phyloP scores from a whole-genome alignment of 2,113 vertebrate genomes.

The Campylomormyrus tamandua region DNA sequence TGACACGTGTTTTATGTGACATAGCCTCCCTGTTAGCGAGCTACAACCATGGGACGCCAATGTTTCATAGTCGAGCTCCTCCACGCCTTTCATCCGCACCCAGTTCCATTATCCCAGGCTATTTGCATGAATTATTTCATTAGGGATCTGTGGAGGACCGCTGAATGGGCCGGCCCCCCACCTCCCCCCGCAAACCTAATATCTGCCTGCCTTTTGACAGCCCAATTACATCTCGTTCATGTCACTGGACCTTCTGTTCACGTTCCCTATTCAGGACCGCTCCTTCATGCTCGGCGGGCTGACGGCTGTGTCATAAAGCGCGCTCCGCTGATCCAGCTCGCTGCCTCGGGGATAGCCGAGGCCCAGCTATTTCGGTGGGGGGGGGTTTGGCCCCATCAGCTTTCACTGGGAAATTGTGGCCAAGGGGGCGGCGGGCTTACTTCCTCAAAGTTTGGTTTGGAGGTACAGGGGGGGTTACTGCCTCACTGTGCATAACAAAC shows the following conservation, averaged over 20 bases:
- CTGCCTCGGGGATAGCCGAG: slow-evolving; percentile 9
- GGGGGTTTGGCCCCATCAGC: not conserved
- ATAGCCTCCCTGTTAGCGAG: not conserved
- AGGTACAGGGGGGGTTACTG: not conserved
- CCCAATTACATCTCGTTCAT: slow-evolving; percentile 15
- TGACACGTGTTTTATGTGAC: not conserved
- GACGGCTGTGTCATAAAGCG: slow-evolving; percentile 15
- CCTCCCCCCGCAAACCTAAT: not conserved
- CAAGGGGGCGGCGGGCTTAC: not conserved
- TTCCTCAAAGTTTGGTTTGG: not conserved
- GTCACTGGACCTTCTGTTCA: slow-evolving; percentile 7
- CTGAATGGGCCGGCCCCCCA: not conserved
- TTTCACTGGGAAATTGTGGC: not conserved
- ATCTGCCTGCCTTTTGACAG: slow-evolving; percentile 14
- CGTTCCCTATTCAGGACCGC: not conserved
- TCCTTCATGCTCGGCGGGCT: not conserved
- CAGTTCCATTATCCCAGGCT: slow-evolving; percentile 1
- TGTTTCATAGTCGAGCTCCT: not conserved
- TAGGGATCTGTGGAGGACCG: not conserved
- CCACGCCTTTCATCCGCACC: not conserved
- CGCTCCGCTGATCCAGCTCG: not conserved
- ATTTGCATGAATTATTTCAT: slow-evolving; percentile 24
- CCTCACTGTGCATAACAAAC: not conserved
- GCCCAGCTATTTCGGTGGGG: not conserved
- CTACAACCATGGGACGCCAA: not conserved